Conservation (phyloP, 2,888 invertebrate species). For the Panzeria rudis region DNA sequence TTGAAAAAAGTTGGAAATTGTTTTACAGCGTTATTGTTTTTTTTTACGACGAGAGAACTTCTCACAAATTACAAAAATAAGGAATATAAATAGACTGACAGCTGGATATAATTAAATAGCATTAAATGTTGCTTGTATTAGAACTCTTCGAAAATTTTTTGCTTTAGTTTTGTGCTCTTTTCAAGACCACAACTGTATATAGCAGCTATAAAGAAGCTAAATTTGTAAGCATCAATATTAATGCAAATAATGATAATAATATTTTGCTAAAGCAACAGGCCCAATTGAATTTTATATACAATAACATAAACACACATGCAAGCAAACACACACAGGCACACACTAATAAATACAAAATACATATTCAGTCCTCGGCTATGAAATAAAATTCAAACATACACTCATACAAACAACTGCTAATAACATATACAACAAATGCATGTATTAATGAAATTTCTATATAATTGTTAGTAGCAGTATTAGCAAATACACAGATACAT, state of each 20-base stretch:
- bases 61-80: no score
- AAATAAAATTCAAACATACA: conserved; percentile 30
- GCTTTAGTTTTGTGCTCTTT: not conserved
- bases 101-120: no score
- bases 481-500: not conserved
- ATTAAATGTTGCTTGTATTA: no score
- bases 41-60: no score
- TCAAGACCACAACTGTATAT: not conserved
- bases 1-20: no score
- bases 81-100: no score
- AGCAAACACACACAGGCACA: not conserved
- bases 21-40: no score
- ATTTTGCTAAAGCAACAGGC: conserved; percentile 66
- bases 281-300: conserved; percentile 55
- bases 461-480: conserved; percentile 28
- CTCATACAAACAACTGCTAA: not conserved
- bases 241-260: conserved; percentile 57
- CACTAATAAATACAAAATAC: not conserved
- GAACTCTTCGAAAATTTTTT: no score
- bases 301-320: conserved; percentile 7
- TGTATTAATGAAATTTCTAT: conserved; percentile 55
- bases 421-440: conserved; percentile 7
- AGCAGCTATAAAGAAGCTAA: conserved; percentile 13
- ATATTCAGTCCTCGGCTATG: not conserved
- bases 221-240: conserved; percentile 55